Base-by-base conservation (phyloP, 30 jellyfish, hydroid and myxozoan species). In the Rhopilema esculentum region DNA sequence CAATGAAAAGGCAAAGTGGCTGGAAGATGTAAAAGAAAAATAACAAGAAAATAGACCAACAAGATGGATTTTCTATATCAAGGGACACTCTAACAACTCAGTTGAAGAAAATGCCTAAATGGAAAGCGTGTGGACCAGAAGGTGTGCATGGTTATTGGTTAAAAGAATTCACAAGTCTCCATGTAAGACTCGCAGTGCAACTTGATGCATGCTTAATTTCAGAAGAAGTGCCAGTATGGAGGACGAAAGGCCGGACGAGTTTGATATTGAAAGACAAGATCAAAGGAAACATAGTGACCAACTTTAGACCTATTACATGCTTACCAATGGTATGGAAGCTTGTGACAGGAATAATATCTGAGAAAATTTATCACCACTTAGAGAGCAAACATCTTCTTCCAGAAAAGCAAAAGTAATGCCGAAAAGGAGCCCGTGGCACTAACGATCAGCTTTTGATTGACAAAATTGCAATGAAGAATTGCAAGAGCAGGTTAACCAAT, bases 1-100 rank as follows among this genome's bases (percentile, higher is more conserved):
- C 85, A 66, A 81, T 57, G 80, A 65, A 15, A 28, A 50, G 16
- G 91, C 91, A 64, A 84, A 64, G 48, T 63, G 91, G 91, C 30
- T 81, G 49, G 17, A 29, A 22, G 72, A 23, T 4, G 49, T 81
- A 27, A 73, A 65, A 67, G 21, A 8, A 17, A 69, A 81, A 61
- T 16, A n/a, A 53, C 15, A 25, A 27, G 23, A 50, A 32, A 19
- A 29, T 27, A 26, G 73, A 61, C n/a, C 82, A 66, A 30, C 84
- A 81, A 66, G 51, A 63, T 31, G 84, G 50, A 20, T n/a, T 75
- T n/a, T 29, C 22, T 23, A 40, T 40, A 48, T 29, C 87, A 76
- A 26, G 49, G 40, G 79, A 76, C 17, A 72, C 25, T 16, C 18
- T 51, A 51, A 79, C 53, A 21, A 51, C 28, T 50, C 82, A 53